phyloP scores from a whole-genome alignment of 2,113 vertebrate genomes.

The Tachysurus fulvidraco region DNA sequence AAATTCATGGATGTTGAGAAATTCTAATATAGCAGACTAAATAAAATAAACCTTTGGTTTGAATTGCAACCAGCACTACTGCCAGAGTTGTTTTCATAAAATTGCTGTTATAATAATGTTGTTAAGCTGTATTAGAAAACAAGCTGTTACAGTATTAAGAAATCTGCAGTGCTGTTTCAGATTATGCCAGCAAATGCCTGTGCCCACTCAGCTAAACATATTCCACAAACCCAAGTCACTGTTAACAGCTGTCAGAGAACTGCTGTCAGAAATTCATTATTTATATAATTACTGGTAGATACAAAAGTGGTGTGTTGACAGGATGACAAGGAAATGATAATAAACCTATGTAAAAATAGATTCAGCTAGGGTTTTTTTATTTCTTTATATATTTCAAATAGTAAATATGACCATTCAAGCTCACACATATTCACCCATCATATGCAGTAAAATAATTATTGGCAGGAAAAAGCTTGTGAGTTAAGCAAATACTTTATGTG shows the following conservation, averaged over 20 bases:
- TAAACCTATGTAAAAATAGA: not conserved
- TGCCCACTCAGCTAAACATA: not conserved
- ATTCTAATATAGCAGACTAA: not conserved
- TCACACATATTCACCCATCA: not conserved
- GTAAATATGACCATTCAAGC: not conserved
- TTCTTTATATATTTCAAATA: not conserved
- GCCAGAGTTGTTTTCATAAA: not conserved
- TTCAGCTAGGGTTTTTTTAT: not conserved
- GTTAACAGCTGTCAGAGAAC: not conserved
- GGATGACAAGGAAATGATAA: not conserved
- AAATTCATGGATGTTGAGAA: not conserved
- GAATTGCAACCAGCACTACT: not conserved
- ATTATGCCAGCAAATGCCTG: not conserved
- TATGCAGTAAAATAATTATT: not conserved
- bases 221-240: not conserved
- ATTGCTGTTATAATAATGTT: not conserved
- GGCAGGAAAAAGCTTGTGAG: not conserved
- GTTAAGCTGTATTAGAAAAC: not conserved
- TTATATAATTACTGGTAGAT: slow-evolving; percentile 10
- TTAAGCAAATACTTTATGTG: not conserved
- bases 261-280: not conserved
- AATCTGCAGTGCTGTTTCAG: not conserved
- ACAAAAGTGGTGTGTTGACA: not conserved
- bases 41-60: not conserved
- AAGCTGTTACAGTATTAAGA: not conserved